These are phyloP conservation scores for Thereva nobilitata DNA, from an alignment of 2,888 invertebrate genomes.

Conservation along the genomic window DNA sequence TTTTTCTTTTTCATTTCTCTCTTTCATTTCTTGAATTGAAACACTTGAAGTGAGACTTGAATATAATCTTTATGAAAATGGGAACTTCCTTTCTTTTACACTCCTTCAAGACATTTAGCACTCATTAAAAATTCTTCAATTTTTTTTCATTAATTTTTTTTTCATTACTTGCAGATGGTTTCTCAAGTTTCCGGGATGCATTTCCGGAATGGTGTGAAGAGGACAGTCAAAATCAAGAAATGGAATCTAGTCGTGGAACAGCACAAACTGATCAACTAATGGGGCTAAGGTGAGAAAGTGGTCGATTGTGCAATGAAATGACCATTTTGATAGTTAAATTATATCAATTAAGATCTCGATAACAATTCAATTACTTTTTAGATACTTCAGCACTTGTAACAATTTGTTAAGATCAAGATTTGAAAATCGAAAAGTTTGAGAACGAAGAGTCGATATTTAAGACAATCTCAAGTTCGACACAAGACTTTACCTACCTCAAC, in stretches of 20 bases:
- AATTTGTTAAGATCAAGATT: too few species aligned
- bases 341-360: too few species aligned
- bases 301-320: too few species aligned
- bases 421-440: too few species aligned
- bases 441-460: too few species aligned
- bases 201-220: slow-evolving; percentile 92
- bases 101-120: slow-evolving; percentile 15
- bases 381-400: too few species aligned
- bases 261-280: slow-evolving; percentile 64
- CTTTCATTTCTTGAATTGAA: too few species aligned
- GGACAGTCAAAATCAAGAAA: slow-evolving; percentile 70
- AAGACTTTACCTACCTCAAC: too few species aligned
- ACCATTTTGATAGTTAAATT: too few species aligned
- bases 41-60: neutral
- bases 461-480: too few species aligned
- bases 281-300: slow-evolving; percentile 59
- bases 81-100: slow-evolving; percentile 6
- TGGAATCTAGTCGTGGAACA: slow-evolving; percentile 60
- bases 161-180: slow-evolving; percentile 74
- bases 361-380: too few species aligned
- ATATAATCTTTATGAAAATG: neutral
- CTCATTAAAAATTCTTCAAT: slow-evolving; percentile 32
- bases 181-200: slow-evolving; percentile 77
- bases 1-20: too few species aligned
- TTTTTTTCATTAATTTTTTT: slow-evolving; percentile 40